Evolutionary conservation across 2,113 vertebrate species (phyloP).

Genomic region (Gallinago paraguaiae): DNA sequence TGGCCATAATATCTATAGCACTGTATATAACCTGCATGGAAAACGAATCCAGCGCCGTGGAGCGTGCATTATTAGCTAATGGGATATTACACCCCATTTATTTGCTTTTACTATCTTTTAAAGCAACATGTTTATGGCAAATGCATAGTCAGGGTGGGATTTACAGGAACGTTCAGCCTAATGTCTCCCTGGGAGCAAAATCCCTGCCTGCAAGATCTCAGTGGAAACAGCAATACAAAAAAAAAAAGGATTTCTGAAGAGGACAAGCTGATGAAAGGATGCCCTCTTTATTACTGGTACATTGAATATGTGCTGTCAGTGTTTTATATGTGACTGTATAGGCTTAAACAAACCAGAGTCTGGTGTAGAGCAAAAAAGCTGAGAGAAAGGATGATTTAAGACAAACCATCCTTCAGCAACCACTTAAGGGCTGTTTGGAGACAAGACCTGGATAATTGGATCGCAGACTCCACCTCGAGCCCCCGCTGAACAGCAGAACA

Average conservation of each 20-base stretch:
- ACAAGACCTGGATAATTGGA: background rate
- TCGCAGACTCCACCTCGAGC: background rate
- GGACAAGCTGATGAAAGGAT: background rate
- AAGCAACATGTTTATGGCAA: background rate
- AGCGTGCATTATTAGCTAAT: background rate
- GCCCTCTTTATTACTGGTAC: background rate
- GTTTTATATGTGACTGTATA: background rate
- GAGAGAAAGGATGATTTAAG: slow-evolving; percentile 16
- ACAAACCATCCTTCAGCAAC: slow-evolving; percentile 20
- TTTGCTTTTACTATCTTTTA: background rate
- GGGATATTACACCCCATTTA: background rate
- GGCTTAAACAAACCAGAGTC: slow-evolving; percentile 28
- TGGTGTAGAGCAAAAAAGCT: background rate
- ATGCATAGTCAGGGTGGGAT: background rate
- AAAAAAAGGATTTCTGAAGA: background rate
- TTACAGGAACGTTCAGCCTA: background rate
- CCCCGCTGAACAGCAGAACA: rapidly evolving
- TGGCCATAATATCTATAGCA: background rate
- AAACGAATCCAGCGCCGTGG: background rate
- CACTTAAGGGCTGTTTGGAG: background rate
- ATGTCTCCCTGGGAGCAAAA: background rate
- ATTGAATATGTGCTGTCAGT: background rate
- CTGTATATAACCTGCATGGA: background rate
- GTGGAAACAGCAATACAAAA: background rate
- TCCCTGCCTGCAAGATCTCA: background rate